phyloP scores from a whole-genome alignment of 2,113 vertebrate genomes.

The Gorsachius goisagi region DNA sequence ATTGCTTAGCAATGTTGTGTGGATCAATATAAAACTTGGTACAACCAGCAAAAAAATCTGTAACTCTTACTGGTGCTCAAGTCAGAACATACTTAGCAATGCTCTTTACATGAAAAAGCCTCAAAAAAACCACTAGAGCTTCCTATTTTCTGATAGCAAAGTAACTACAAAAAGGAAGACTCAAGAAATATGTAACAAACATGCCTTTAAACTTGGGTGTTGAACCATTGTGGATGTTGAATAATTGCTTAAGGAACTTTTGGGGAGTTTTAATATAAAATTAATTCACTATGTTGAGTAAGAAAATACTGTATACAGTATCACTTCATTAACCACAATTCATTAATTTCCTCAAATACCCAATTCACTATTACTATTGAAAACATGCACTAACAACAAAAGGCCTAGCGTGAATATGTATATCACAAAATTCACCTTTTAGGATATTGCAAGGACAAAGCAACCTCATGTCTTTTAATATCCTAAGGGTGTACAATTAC shows the following conservation, averaged over 20 bases:
- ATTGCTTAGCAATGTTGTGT: background rate
- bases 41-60: background rate
- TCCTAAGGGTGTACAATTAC: conserved; percentile 28
- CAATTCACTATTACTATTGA: conserved; percentile 15
- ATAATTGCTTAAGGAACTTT: background rate
- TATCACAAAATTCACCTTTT: conserved; percentile 4
- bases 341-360: conserved; percentile 3
- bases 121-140: fast-evolving
- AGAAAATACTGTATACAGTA: conserved; percentile 3
- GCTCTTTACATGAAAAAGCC: background rate
- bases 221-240: background rate
- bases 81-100: background rate
- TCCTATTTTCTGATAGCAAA: background rate
- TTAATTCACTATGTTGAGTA: background rate
- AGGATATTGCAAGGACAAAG: conserved; percentile 19
- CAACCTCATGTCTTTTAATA: conserved; percentile 12
- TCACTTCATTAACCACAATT: conserved; percentile 20
- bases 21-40: conserved; percentile 18
- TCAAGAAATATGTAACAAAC: background rate
- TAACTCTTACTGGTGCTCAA: background rate
- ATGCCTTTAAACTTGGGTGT: background rate
- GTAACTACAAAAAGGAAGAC: background rate
- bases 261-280: background rate
- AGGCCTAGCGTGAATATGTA: background rate
- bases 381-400: conserved; percentile 20